phyloP scores from a whole-genome alignment of 2,888 invertebrate species.

The Drosophila macrospina region DNA sequence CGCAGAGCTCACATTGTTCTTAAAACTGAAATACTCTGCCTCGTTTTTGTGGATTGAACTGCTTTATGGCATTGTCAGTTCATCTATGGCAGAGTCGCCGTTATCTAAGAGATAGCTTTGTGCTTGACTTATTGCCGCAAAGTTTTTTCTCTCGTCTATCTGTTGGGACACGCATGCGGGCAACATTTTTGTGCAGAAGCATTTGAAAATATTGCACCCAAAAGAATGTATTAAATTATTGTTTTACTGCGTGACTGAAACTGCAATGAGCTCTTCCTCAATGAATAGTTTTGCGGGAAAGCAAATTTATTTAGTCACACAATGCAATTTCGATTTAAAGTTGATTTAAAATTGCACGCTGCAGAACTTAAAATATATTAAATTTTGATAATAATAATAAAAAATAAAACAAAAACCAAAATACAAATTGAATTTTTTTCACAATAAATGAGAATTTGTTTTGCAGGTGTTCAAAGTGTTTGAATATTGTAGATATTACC shows the following conservation, averaged over 20 bases:
- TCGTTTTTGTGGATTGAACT: constrained; percentile 37
- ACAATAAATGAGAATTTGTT: too few relatives aligned
- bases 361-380: not conserved
- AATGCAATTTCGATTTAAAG: constrained; percentile 19
- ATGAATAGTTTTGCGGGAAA: constrained; percentile 12
- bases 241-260: constrained; percentile 32
- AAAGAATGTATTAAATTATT: constrained; percentile 58
- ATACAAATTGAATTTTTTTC: too few relatives aligned
- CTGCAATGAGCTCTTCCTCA: constrained; percentile 19
- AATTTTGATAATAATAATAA: not conserved
- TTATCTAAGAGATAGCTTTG: constrained; percentile 27
- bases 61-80: constrained; percentile 63
- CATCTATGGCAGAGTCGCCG: constrained; percentile 49
- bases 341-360: constrained; percentile 3
- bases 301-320: constrained; percentile 29
- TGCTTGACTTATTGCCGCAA: constrained; percentile 60
- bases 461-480: too few relatives aligned
- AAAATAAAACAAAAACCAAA: too few relatives aligned
- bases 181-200: constrained; percentile 10
- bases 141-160: constrained; percentile 37
- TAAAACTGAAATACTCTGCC: constrained; percentile 7
- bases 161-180: constrained; percentile 36
- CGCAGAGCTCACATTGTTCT: constrained; percentile 30
- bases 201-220: constrained; percentile 51
- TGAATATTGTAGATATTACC: not conserved